A percentile compares a stretch with the other conserved stretches of the same genome.
Conservation (phyloP, 2,888 invertebrate genomes). For the Amiota communis region DNA sequence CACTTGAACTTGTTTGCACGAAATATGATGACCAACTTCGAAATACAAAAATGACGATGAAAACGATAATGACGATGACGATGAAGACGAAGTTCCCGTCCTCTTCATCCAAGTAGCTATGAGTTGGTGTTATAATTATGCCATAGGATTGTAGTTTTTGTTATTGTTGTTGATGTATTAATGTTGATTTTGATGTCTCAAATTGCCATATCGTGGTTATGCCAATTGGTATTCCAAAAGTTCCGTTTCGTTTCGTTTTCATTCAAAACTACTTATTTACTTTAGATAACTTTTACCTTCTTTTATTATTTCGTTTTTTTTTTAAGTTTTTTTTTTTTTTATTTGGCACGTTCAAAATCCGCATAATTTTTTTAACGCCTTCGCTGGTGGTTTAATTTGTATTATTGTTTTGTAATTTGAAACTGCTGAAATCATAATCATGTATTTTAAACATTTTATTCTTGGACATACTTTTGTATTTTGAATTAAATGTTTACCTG, state of each 20-base stretch:
- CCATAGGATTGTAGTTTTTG: neutral
- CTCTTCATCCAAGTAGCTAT: neutral
- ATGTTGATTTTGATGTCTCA: neutral
- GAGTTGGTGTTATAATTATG: neutral
- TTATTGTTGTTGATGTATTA: neutral
- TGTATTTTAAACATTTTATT: neutral
- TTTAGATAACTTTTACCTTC: no score
- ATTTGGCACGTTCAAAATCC: slow-evolving; percentile 11
- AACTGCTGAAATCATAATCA: slow-evolving; percentile 9
- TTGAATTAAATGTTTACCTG: no score
- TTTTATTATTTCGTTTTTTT: neutral
- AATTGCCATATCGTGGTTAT: no score
- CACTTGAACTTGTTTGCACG: slow-evolving; percentile 24
- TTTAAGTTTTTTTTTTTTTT: neutral
- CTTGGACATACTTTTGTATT: no score
- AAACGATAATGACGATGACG: neutral
- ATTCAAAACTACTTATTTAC: no score
- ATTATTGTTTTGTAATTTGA: slow-evolving; percentile 11
- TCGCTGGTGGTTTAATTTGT: slow-evolving; percentile 20
- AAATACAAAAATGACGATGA: slow-evolving; percentile 5
- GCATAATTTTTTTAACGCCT: slow-evolving; percentile 12
- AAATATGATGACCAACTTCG: slow-evolving; percentile 16
- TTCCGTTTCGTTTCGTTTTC: no score
- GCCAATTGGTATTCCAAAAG: no score
- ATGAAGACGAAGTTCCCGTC: neutral